A percentile compares a stretch with the other conserved stretches of the same genome.
phyloP scores from a whole-genome alignment of 1,140 invertebrate genomes.

The Lasaia peninsularis region DNA sequence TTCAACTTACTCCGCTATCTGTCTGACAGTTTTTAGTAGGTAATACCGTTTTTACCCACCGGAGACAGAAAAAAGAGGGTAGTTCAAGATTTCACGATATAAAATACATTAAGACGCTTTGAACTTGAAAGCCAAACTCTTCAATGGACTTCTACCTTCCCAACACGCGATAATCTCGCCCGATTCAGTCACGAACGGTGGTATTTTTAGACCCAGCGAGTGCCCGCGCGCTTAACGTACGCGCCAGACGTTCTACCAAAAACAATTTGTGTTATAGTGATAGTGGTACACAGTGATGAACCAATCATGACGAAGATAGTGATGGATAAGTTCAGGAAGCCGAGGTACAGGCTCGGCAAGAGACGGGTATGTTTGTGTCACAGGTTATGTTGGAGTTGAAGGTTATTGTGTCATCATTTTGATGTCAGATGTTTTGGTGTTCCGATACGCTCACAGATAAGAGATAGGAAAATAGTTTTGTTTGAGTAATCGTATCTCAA shows the following conservation, averaged over 20 bases:
- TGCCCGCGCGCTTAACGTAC: slow-evolving; percentile 38
- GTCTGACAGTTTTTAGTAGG: too few species aligned
- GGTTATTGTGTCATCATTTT: background rate
- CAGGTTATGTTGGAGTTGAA: background rate
- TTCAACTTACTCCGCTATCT: too few species aligned
- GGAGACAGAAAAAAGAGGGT: too few species aligned
- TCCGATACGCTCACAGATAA: too few species aligned
- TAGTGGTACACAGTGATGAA: slow-evolving; percentile 51
- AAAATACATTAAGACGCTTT: background rate
- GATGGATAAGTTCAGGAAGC: slow-evolving; percentile 54
- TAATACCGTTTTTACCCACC: too few species aligned
- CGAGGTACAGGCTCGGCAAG: slow-evolving; percentile 34
- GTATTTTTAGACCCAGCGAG: slow-evolving; percentile 59
- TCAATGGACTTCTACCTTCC: background rate
- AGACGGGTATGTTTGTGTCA: slow-evolving; percentile 40
- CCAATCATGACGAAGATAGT: slow-evolving; percentile 57
- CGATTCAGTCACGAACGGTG: background rate
- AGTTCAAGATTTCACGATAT: too few species aligned
- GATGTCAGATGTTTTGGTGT: background rate
- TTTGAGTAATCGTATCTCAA: too few species aligned
- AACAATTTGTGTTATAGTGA: slow-evolving; percentile 28
- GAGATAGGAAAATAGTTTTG: too few species aligned
- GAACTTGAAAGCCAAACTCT: background rate
- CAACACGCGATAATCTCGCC: background rate
- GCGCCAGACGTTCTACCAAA: slow-evolving; percentile 29